These are phyloP conservation scores for Girardia tigrina DNA, from an alignment of 2,888 invertebrate species.

Conservation along the genomic window DNA sequence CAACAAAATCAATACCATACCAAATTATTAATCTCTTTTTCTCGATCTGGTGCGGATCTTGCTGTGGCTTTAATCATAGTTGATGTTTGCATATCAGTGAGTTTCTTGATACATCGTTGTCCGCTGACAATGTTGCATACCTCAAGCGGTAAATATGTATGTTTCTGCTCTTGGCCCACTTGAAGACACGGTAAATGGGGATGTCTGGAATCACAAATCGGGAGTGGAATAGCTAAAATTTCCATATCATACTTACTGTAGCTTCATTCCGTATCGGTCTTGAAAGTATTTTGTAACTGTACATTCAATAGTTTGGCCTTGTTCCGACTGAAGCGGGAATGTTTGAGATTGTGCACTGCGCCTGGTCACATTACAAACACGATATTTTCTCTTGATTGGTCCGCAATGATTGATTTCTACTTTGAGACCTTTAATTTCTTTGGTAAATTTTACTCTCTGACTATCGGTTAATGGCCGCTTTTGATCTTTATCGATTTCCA, in stretches of 20 bases:
- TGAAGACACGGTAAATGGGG: constrained; percentile 56
- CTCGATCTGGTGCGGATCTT: constrained; percentile 74
- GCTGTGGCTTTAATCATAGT: constrained; percentile 99
- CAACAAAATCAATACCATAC: too few species aligned
- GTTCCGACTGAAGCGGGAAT: constrained; percentile 92
- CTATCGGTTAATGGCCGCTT: constrained; percentile 91
- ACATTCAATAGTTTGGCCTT: constrained; percentile 97
- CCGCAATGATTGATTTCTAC: constrained; percentile 99
- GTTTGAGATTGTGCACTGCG: constrained; percentile 59
- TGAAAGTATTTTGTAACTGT: constrained; percentile 98
- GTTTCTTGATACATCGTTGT: constrained; percentile 95
- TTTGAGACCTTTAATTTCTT: constrained; percentile 91
- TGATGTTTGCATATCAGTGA: constrained; percentile 98
- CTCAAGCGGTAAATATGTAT: constrained; percentile 94
- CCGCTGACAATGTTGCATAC: constrained; percentile 95
- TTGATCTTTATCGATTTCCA: constrained; percentile 74
- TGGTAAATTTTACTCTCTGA: constrained; percentile 96
- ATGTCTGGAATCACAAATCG: background rate
- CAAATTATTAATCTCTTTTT: constrained; percentile 92
- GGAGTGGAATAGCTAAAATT: background rate
- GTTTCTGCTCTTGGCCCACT: constrained; percentile 99
- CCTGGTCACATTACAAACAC: constrained; percentile 96
- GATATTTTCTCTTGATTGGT: constrained; percentile 91
- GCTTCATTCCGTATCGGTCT: constrained; percentile 96
- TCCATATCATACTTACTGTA: constrained; percentile 57